These are phyloP conservation scores for Petrolisthes cinctipes DNA, from an alignment of 2,888 invertebrate species.

Conservation along the genomic window DNA sequence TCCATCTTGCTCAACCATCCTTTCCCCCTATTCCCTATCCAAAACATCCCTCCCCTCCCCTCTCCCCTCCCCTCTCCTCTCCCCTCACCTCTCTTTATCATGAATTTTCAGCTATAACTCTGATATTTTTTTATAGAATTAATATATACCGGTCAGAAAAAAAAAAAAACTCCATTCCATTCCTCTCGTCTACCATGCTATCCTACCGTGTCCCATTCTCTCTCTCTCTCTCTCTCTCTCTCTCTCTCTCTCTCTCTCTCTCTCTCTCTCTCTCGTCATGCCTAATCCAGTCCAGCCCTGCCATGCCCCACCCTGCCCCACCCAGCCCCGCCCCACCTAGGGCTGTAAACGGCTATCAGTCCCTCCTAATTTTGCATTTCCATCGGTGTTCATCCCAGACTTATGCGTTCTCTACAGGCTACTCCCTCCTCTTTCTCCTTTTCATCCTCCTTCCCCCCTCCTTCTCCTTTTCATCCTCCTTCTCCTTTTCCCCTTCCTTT, in stretches of 20 bases:
- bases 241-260: conserved; percentile 10
- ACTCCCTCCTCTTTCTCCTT: no score
- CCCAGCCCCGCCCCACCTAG: not conserved
- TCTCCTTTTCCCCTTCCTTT: not conserved
- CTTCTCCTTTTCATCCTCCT: not conserved
- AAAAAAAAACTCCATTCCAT: not conserved
- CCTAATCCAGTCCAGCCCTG: not conserved
- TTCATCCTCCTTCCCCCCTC: not conserved
- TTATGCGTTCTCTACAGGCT: not conserved
- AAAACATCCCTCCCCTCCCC: not conserved
- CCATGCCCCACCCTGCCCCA: conserved; percentile 8
- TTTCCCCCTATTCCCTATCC: not conserved
- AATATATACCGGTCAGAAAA: no score
- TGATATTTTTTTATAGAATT: no score
- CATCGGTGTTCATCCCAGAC: conserved; percentile 5
- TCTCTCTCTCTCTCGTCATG: not conserved
- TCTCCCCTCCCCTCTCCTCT: not conserved
- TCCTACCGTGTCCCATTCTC: conserved; percentile 1
- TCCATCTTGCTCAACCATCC: not conserved
- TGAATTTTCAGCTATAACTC: not conserved
- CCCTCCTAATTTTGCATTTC: conserved; percentile 5
- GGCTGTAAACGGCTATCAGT: not conserved
- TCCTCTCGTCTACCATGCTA: not conserved
- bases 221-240: conserved; percentile 36
- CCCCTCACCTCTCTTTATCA: not conserved